Conservation (phyloP, 2,113 vertebrate genomes). For the Thamnaconus septentrionalis region DNA sequence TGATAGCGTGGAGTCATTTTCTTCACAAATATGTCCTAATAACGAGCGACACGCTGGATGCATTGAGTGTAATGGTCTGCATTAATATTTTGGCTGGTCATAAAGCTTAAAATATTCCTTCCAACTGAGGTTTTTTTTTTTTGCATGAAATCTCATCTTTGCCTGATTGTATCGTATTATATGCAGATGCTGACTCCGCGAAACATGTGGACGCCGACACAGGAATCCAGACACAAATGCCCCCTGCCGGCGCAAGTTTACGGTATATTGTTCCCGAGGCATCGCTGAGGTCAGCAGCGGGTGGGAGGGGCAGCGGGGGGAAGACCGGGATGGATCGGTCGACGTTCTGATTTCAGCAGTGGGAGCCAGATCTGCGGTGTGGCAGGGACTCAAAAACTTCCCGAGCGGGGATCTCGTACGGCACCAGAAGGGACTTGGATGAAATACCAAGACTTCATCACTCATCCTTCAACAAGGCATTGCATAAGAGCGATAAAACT, state of each 20-base stretch:
- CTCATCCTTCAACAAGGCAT: slow-evolving; percentile 17
- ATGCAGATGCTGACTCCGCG: slow-evolving; percentile 8
- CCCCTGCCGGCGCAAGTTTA: slow-evolving; percentile 17
- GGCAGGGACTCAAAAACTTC: slow-evolving; percentile 11
- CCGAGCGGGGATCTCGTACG: slow-evolving; percentile 4
- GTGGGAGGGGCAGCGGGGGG: not conserved
- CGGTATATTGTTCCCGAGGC: not conserved
- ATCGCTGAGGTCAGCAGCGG: slow-evolving; percentile 32
- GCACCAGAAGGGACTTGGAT: slow-evolving; percentile 12
- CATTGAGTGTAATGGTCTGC: slow-evolving; percentile 16
- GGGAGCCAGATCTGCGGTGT: slow-evolving; percentile 55
- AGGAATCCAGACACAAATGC: slow-evolving; percentile 12
- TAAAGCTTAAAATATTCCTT: slow-evolving; percentile 16
- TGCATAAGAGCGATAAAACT: not conserved
- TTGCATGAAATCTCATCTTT: slow-evolving; percentile 4
- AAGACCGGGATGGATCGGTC: slow-evolving; percentile 6
- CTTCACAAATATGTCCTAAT: slow-evolving; percentile 16
- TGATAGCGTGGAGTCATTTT: not conserved
- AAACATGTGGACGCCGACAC: slow-evolving; percentile 20
- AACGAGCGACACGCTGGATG: slow-evolving; percentile 25
- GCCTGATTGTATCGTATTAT: slow-evolving; percentile 15
- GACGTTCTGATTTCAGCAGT: slow-evolving; percentile 32
- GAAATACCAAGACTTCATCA: slow-evolving; percentile 31
- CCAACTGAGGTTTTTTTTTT: slow-evolving; percentile 15
- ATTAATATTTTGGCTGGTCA: slow-evolving; percentile 19